phyloP scores from a whole-genome alignment of 2,113 vertebrate genomes.

The Crotophaga sulcirostris region DNA sequence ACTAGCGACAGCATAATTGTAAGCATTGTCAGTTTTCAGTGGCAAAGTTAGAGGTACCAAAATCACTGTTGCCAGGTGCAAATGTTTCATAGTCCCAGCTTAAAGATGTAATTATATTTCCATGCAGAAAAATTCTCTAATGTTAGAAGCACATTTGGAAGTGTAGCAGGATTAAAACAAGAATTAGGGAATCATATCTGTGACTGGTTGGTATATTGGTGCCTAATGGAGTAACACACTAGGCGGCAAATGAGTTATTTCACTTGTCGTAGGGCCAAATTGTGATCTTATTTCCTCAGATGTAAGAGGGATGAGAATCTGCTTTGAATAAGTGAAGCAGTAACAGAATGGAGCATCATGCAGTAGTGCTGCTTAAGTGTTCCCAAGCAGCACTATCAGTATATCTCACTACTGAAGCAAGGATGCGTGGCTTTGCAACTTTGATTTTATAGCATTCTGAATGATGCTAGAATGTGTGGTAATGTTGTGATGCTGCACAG shows the following conservation, averaged over 20 bases:
- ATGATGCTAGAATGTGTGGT: not conserved
- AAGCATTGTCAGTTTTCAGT: constrained; percentile 35
- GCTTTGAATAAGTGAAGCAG: not conserved
- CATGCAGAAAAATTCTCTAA: not conserved
- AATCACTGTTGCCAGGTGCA: constrained; percentile 1
- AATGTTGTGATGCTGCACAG: not conserved
- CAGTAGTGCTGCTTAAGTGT: not conserved
- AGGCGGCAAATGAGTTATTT: constrained; percentile 3
- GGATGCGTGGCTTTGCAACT: not conserved
- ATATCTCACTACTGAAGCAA: not conserved
- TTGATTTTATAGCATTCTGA: not conserved
- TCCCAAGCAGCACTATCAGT: not conserved
- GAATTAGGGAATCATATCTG: not conserved
- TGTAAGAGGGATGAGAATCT: not conserved
- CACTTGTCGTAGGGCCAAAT: not conserved
- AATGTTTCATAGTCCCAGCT: not conserved
- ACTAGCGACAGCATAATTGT: not conserved
- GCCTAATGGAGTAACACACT: not conserved
- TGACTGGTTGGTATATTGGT: not conserved
- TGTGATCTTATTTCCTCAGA: not conserved
- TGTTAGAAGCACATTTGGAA: not conserved
- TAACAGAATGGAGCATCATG: not conserved
- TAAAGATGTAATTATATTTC: constrained; percentile 6
- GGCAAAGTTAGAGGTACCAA: constrained; percentile 23
- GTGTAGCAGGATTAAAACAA: constrained; percentile 2